These are phyloP conservation scores for Nymphicus hollandicus DNA, from an alignment of 2,113 vertebrate species.

Conservation along the genomic window DNA sequence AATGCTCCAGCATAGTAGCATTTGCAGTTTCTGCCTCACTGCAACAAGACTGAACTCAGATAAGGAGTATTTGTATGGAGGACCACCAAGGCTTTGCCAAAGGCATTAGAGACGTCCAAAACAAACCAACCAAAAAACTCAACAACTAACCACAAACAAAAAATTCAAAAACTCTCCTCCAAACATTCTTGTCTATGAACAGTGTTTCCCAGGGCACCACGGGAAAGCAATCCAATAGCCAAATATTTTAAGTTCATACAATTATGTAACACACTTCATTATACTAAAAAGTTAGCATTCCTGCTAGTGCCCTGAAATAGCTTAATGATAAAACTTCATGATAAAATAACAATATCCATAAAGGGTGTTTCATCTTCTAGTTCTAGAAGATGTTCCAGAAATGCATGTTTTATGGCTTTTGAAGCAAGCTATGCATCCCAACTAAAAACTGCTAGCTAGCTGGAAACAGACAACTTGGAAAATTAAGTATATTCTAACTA, in stretches of 20 bases:
- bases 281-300: not conserved
- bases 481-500: not conserved
- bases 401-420: not conserved
- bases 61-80: not conserved
- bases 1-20: not conserved
- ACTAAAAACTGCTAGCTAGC: not conserved
- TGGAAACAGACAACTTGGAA: not conserved
- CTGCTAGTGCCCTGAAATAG: not conserved
- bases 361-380: not conserved
- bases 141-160: not conserved
- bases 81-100: not conserved
- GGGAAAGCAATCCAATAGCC: not conserved
- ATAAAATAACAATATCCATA: not conserved
- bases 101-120: not conserved
- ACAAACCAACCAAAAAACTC: not conserved
- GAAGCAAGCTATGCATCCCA: not conserved
- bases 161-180: not conserved
- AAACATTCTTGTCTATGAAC: not conserved
- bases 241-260: not conserved
- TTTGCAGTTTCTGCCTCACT: not conserved
- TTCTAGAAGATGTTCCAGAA: not conserved
- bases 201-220: not conserved
- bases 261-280: not conserved
- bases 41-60: not conserved
- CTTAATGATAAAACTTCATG: not conserved